Evolutionary conservation across 2,888 invertebrate genomes (phyloP).

Genomic region (Pegoplata infirma): DNA sequence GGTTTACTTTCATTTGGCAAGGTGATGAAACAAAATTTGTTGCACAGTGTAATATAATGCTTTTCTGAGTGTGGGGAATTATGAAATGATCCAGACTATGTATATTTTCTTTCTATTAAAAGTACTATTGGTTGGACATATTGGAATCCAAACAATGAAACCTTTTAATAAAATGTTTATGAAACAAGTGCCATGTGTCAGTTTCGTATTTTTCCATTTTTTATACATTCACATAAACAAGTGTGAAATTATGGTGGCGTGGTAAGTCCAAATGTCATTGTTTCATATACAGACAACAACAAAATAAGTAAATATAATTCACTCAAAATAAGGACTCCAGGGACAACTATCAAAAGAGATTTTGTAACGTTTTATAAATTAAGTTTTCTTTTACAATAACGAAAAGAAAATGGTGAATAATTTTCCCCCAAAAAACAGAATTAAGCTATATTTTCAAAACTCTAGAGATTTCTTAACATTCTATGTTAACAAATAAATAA

Average conservation of each 20-base stretch:
- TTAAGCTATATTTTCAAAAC: constrained; percentile 33
- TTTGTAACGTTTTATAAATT: constrained; percentile 56
- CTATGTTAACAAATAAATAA: neutral
- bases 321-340: constrained; percentile 60
- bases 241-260: constrained; percentile 71
- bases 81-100: no score
- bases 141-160: neutral
- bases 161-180: constrained; percentile 62
- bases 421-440: constrained; percentile 10
- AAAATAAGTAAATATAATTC: constrained; percentile 32
- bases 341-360: constrained; percentile 65
- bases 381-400: constrained; percentile 42
- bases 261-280: constrained; percentile 21
- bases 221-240: constrained; percentile 63
- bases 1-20: no score
- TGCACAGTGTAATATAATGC: no score
- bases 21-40: no score
- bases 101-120: neutral
- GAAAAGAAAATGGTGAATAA: neutral
- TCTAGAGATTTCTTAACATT: constrained; percentile 36
- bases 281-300: constrained; percentile 1
- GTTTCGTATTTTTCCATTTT: constrained; percentile 66
- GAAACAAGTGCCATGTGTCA: constrained; percentile 77
- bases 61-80: no score
- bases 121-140: constrained; percentile 4